These are phyloP conservation scores for Galerucella nymphaeae DNA, from an alignment of 2,888 invertebrate species.

Conservation along the genomic window DNA sequence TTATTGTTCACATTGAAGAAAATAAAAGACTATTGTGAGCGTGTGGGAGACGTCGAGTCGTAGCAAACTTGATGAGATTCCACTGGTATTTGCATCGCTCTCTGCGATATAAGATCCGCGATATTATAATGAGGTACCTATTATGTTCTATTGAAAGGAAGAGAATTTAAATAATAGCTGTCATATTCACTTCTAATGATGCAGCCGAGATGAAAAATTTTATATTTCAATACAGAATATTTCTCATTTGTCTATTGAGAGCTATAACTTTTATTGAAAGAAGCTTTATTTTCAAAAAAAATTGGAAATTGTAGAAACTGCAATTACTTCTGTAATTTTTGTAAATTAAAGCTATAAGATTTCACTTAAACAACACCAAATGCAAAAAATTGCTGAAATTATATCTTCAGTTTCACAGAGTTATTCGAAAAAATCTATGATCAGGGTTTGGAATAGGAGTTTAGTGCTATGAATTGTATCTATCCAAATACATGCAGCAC, in stretches of 20 bases:
- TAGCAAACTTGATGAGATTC: conserved; percentile 29
- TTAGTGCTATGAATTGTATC: no score
- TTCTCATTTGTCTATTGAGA: not conserved
- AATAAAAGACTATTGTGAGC: conserved; percentile 7
- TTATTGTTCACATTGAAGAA: not conserved
- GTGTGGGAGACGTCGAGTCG: conserved; percentile 12
- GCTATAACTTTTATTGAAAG: not conserved
- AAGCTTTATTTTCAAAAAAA: not conserved
- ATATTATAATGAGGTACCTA: conserved; percentile 23
- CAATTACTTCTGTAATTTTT: no score
- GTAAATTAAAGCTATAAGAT: no score
- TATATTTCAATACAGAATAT: not conserved
- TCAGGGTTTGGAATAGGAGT: no score
- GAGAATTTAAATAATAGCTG: conserved; percentile 10
- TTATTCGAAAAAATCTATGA: no score
- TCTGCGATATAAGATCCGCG: not conserved
- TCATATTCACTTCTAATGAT: conserved; percentile 16
- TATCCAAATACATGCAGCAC: no score
- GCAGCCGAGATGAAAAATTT: not conserved
- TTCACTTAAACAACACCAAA: no score
- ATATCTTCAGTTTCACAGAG: no score
- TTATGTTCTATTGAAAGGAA: conserved; percentile 20
- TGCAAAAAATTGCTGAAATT: no score
- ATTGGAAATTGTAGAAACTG: no score
- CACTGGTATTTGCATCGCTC: conserved; percentile 17